Evolutionary conservation across 2,797 vertebrate species (phyloP), one percentile per base, ranked within the genome.

Genomic region (Petrocephalus sullivani): DNA sequence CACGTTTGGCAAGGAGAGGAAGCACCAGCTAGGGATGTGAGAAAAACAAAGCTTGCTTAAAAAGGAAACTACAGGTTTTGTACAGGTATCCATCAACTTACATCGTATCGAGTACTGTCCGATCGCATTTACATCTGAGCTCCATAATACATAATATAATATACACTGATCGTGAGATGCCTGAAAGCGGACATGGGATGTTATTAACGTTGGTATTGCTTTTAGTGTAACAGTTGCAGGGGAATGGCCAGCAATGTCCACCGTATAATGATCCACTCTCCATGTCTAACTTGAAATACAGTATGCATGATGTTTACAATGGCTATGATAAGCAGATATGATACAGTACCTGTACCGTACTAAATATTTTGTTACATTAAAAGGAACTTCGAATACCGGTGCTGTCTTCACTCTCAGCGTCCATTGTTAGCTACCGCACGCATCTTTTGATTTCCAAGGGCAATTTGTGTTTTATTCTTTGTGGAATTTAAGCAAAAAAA

Each of bases 1-100:
- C 85, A 23, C 90, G 57, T 87, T 91, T 91, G 93, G 90, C 91
- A 93, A 92, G 81, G 90, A 88, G 89, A 93, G 92, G 89, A 93
- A 89, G 78, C 49, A 87, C 88, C 82, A 87, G 92, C 90, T 91
- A 91, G 91, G 85, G 7, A 23, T 21, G 14, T 8, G 14, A n/a
- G 58, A 51, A 51, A 51, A 7, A 51, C 61, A 67, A 67, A 67
- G 61, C 28, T 23, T 37, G 4, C 64, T 71, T 71, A 75, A 41
- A 16, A 75, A 75, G 37, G 16, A 75, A 75, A 75, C 12, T 4
- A 10, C 33, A 37, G 28, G 28, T 28, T 28, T 28, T 28, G 14
- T 71, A 71, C 10, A 37, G 28, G 64, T 6, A 71, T 37, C 64
- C 64, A 37, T 71, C 28, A 71, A 14, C 64, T 71, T 71, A 37